Base-by-base conservation (phyloP, 2,797 vertebrate genomes). In the Oceanodroma leucorhoa region DNA sequence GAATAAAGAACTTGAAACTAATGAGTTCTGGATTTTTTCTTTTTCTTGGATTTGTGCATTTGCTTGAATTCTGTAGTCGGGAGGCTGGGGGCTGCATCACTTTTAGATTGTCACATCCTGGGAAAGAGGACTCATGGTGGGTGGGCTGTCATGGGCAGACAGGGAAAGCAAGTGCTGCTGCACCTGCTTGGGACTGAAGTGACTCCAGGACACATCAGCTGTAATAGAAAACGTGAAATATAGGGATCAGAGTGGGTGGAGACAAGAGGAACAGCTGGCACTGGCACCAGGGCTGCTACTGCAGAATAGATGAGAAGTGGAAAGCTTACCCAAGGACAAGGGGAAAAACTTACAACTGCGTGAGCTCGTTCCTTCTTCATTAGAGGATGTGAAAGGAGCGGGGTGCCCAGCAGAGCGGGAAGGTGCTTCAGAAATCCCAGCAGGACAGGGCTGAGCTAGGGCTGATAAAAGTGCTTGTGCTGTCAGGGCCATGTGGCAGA, bases 1-100 rank as follows among this genome's bases (percentile, higher is more conserved):
- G 24, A 96, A 95, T 96, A 95, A 96, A 96, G 55, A 65, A 55
- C 40, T 40, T 73, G 43, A 78, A 79, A 62, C 29, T 8, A 19
- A 14, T 10, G 51, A 18, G 3, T 65, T 65, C 36, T 87, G 51
- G 29, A 38, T 40, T 41, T n/a, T 57, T 75, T 21, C 0, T 54
- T 94, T 83, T 77, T 26, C 34, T 65, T 51, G 55, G 21, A 8
- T 65, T 43, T 57, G 23, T 61, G 62, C 30, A 11, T 53, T 85
- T 71, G 29, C 46, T 23, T 55, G 29, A 53, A 27, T 62, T 76
- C 41, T 62, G 19, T 48, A n/a, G 11, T 22, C 5, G 11, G 53
- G 45, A 70, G 38, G 24, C 22, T 2, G 8, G 34, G 34, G 24
- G 5, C 67, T 61, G 9, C 16, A 4, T 61, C 18, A 2, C 32